Evolutionary conservation across 2,888 invertebrate genomes (phyloP).

Genomic region (Dynastes tityus): DNA sequence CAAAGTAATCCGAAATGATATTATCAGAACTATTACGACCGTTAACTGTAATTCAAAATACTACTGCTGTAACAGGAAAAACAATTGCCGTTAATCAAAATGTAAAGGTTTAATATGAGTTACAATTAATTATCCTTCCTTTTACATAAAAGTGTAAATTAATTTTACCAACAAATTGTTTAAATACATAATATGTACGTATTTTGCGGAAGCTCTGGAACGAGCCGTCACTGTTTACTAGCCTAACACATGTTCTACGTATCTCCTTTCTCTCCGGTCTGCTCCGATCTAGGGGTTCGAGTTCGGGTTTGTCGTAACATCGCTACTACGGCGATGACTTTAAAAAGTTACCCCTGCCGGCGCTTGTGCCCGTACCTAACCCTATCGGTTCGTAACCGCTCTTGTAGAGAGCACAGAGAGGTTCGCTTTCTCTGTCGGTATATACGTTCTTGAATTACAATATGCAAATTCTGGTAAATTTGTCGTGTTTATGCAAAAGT

Average conservation of each 20-base stretch:
- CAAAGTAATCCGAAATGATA: too few relatives aligned
- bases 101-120: too few relatives aligned
- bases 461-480: constrained; percentile 67
- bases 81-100: too few relatives aligned
- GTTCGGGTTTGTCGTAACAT: constrained; percentile 50
- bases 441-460: constrained; percentile 59
- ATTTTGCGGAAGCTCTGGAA: neutral
- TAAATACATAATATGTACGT: too few relatives aligned
- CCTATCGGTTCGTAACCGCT: constrained; percentile 30
- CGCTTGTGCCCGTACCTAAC: constrained; percentile 45
- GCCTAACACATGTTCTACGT: constrained; percentile 57
- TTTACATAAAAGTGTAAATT: too few relatives aligned
- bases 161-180: too few relatives aligned
- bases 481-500: constrained; percentile 66
- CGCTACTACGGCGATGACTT: constrained; percentile 43
- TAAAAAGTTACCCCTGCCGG: constrained; percentile 47
- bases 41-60: too few relatives aligned
- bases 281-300: constrained; percentile 28
- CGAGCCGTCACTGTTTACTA: constrained; percentile 19
- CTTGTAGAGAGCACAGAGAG: constrained; percentile 22
- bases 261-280: constrained; percentile 58
- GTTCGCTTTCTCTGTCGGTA: constrained; percentile 39
- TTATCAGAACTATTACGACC: too few relatives aligned
- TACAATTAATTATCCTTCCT: too few relatives aligned
- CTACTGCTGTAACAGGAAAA: too few relatives aligned